Conservation (phyloP, 2,888 invertebrate species). For the Masnerella sp. region DNA sequence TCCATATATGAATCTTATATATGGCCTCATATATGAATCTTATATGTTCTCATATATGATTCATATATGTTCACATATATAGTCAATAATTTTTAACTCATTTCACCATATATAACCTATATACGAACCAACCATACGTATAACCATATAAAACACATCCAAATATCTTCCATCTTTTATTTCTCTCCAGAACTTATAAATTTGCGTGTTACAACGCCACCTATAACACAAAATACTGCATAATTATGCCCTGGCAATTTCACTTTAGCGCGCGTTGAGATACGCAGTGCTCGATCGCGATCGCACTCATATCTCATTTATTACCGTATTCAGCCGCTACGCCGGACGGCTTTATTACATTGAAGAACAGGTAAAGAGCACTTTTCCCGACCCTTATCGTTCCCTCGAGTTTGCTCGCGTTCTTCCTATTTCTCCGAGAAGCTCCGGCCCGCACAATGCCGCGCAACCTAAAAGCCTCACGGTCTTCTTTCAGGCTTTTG, state of each 20-base stretch:
- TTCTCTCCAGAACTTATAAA: too few relatives aligned
- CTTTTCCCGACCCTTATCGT: constrained; percentile 39
- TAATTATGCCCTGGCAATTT: constrained; percentile 42
- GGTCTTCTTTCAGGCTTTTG: constrained; percentile 22
- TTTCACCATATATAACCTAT: too few relatives aligned
- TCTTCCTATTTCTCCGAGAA: constrained; percentile 21
- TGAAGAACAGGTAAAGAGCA: constrained; percentile 44
- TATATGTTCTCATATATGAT: too few relatives aligned
- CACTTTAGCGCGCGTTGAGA: constrained; percentile 28
- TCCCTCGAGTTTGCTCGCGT: constrained; percentile 33
- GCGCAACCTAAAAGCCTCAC: constrained; percentile 20
- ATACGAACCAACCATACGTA: too few relatives aligned
- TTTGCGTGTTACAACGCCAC: constrained; percentile 29
- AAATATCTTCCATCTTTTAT: too few relatives aligned
- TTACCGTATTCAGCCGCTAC: constrained; percentile 43
- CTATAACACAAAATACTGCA: constrained; percentile 26
- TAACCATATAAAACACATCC: too few relatives aligned
- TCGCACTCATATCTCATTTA: constrained; percentile 44
- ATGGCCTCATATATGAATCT: too few relatives aligned
- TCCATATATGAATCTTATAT: too few relatives aligned
- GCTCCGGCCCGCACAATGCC: constrained; percentile 1
- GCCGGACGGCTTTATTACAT: constrained; percentile 38
- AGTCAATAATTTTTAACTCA: too few relatives aligned
- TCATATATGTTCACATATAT: too few relatives aligned
- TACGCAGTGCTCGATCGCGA: constrained; percentile 22